These are phyloP conservation scores for Diadegma fenestrale DNA, from an alignment of 2,888 invertebrate genomes.

Conservation along the genomic window DNA sequence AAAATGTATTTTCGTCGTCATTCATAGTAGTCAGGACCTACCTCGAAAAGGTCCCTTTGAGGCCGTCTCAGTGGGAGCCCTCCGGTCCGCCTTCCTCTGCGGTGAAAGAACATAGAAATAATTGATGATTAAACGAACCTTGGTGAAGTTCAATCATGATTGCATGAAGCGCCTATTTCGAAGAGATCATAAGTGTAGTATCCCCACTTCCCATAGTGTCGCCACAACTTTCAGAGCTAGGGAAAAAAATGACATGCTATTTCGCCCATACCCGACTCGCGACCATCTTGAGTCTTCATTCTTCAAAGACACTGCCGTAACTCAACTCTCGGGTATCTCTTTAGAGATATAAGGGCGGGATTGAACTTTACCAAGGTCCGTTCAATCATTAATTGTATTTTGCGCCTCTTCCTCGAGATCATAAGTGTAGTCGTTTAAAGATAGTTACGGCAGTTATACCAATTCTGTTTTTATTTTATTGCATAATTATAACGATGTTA, in stretches of 20 bases:
- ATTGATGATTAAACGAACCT: no score
- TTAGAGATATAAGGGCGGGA: conserved; percentile 34
- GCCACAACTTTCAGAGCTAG: background rate
- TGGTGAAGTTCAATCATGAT: background rate
- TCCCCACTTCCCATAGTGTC: background rate
- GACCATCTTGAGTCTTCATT: conserved; percentile 10
- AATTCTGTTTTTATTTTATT: conserved; percentile 9
- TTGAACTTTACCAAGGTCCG: no score
- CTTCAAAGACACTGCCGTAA: conserved; percentile 45
- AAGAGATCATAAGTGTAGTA: background rate
- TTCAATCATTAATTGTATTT: background rate
- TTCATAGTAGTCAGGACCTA: no score
- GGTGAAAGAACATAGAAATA: no score
- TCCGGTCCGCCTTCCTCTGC: no score
- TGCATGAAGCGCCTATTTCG: background rate
- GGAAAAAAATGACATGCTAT: background rate
- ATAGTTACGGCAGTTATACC: conserved; percentile 36
- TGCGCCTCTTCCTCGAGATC: conserved; percentile 63
- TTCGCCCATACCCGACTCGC: background rate
- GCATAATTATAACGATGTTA: background rate
- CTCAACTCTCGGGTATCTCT: conserved; percentile 32
- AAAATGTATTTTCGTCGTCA: no score
- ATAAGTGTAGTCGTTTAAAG: conserved; percentile 48
- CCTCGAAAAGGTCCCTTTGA: no score
- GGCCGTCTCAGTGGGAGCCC: no score